Evolutionary conservation across 1,140 invertebrate genomes (phyloP).

Genomic region (Plectus sambesii): DNA sequence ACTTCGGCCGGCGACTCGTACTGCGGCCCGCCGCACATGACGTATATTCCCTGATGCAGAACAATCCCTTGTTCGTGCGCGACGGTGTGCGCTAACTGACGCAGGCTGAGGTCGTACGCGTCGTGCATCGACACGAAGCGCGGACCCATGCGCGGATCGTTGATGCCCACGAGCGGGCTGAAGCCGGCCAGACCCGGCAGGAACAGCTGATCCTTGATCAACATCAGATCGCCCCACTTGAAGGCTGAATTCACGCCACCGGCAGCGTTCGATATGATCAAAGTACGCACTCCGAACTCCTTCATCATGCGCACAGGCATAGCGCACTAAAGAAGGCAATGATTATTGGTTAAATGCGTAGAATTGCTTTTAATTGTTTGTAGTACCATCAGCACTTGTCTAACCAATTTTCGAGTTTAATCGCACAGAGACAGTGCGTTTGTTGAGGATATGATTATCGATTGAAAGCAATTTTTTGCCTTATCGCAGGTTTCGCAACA

Average conservation of each 20-base stretch:
- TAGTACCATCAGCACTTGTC: too few relatives aligned
- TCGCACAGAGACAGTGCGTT: too few relatives aligned
- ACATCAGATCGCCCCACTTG: constrained; percentile 44
- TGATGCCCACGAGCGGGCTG: constrained; percentile 41
- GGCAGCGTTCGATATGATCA: constrained; percentile 42
- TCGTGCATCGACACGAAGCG: constrained; percentile 51
- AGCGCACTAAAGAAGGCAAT: constrained; percentile 31
- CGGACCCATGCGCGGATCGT: constrained; percentile 50
- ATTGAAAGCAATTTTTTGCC: too few relatives aligned
- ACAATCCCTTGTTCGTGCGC: constrained; percentile 43
- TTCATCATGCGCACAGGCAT: constrained; percentile 41
- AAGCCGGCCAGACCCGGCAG: constrained; percentile 43
- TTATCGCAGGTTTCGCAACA: too few relatives aligned
- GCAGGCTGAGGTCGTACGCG: constrained; percentile 47
- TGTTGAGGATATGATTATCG: too few relatives aligned
- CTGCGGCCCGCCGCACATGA: constrained; percentile 49
- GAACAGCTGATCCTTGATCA: constrained; percentile 48
- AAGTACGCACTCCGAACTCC: constrained; percentile 33
- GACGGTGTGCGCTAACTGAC: constrained; percentile 43
- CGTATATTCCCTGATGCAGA: constrained; percentile 50
- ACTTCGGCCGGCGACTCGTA: constrained; percentile 53
- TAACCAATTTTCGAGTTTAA: too few relatives aligned
- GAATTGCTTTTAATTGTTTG: not conserved
- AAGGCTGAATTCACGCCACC: constrained; percentile 45
- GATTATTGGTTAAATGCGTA: not conserved